These are phyloP conservation scores for Tringa solitaria DNA, from an alignment of 2,113 vertebrate species.

Conservation along the genomic window DNA sequence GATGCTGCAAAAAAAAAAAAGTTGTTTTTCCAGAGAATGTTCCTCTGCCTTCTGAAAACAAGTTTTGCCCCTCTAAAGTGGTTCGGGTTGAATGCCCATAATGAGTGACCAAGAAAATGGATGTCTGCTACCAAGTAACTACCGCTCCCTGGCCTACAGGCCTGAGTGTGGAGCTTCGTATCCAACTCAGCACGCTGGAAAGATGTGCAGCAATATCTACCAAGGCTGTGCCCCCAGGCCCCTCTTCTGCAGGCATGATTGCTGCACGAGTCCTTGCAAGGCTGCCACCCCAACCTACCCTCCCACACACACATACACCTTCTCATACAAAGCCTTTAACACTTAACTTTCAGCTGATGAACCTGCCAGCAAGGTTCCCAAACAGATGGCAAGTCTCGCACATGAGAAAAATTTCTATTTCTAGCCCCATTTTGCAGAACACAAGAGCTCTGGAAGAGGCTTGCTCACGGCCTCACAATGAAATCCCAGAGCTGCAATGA, in stretches of 20 bases:
- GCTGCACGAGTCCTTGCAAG: neutral
- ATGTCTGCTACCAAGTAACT: neutral
- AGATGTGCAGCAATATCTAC: fast-evolving
- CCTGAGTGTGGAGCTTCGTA: fast-evolving
- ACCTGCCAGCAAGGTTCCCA: constrained; percentile 53
- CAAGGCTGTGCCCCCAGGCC: neutral
- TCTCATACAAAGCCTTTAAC: constrained; percentile 7
- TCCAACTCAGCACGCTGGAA: fast-evolving
- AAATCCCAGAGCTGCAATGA: neutral
- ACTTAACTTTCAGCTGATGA: neutral
- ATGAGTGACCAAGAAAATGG: neutral
- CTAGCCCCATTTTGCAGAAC: constrained; percentile 12
- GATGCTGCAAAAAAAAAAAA: neutral
- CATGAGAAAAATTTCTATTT: constrained; percentile 34
- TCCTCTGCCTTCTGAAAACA: neutral
- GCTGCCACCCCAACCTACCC: neutral
- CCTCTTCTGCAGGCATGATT: fast-evolving
- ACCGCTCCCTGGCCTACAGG: neutral
- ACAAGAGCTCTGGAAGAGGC: neutral
- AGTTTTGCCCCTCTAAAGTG: neutral
- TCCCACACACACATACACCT: neutral
- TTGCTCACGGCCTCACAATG: neutral
- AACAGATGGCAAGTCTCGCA: constrained; percentile 39
- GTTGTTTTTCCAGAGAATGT: neutral
- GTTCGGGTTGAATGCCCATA: neutral